Base-by-base conservation (phyloP, 2,888 invertebrate genomes). In the Chrysolina oricalcia region DNA sequence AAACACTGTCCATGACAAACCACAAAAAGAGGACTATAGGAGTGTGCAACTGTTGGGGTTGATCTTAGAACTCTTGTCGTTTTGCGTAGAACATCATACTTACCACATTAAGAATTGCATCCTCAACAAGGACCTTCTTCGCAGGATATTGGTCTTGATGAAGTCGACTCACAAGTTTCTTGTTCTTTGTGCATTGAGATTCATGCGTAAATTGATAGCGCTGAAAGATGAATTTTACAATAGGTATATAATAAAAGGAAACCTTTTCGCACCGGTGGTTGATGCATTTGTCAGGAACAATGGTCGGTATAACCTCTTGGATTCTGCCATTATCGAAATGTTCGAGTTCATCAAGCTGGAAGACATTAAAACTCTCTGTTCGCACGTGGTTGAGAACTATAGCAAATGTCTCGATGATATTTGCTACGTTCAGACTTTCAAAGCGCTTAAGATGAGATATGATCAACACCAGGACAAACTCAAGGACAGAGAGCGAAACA, bases 141-240 rank as follows among this genome's bases (percentile, higher is more conserved):
- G 97, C 88, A 94, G 97, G 89, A 97, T 99, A 89, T 92, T 99
- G 83, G 97, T 98, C 84, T 92, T 99, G 81, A 97, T 98, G 96
- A 96, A 97, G 89, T 98, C 98, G 78, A 95, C 95, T 85, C 98
- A 99, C 90, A 97, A 97, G 86, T 99, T 99, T 92, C 93, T 99
- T 83, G 98, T 98, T 84, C 93, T 99, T 75, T 96, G 98, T 90
- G 98, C 99, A 72, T 92, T 99, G 84, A 93, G 99, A 80, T 96
- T 99, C 90, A 95, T 99, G 94, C 93, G 99, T 85, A 98, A 98
- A 89, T 96, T 99, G 81, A 95, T 99, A 85, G 97, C 98, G 71
- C 92, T 98, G 76, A 99, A 99, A 90, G 99, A 99, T 88, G 99
- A 99, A 88, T 97, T 98, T 90, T 99, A 99, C 90, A 97, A 98